These are phyloP conservation scores for Hippocampus zosterae DNA, from an alignment of 2,113 vertebrate genomes.

Conservation along the genomic window DNA sequence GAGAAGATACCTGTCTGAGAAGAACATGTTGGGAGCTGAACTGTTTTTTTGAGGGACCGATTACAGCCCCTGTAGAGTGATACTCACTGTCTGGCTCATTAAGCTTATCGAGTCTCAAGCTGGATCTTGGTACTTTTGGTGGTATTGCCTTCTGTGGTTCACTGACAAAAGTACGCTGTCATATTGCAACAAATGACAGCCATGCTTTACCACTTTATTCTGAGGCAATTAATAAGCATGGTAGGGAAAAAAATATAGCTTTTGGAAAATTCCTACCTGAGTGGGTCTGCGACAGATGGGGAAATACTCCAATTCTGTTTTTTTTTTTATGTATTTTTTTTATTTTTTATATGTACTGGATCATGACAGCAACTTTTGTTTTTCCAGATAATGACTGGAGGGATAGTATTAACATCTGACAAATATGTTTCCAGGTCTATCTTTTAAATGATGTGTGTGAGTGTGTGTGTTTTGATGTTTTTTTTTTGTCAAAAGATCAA, in stretches of 20 bases:
- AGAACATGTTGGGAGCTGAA: constrained; percentile 35
- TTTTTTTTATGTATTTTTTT: too few relatives aligned
- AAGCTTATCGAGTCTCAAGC: not conserved
- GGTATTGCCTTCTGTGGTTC: not conserved
- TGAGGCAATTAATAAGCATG: not conserved
- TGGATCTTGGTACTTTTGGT: not conserved
- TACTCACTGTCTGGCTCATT: constrained; percentile 12
- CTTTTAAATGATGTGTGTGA: not conserved
- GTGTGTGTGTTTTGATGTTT: not conserved
- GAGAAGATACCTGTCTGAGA: constrained; percentile 31
- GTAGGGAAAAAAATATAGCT: not conserved
- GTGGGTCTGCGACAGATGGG: not conserved
- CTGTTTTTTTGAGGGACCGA: constrained; percentile 32
- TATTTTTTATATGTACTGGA: not conserved
- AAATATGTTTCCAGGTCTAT: not conserved
- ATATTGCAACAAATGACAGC: not conserved
- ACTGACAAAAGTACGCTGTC: not conserved
- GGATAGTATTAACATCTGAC: not conserved
- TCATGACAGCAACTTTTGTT: not conserved
- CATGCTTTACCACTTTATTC: not conserved
- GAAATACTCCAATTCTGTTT: too few relatives aligned
- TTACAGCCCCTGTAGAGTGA: constrained; percentile 10
- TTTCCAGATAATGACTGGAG: not conserved
- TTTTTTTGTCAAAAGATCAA: not conserved
- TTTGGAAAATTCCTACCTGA: not conserved